A percentile compares a stretch with the other conserved stretches of the same genome.
phyloP scores from a whole-genome alignment of 2,888 invertebrate species.

The Ptilodon capucinus region DNA sequence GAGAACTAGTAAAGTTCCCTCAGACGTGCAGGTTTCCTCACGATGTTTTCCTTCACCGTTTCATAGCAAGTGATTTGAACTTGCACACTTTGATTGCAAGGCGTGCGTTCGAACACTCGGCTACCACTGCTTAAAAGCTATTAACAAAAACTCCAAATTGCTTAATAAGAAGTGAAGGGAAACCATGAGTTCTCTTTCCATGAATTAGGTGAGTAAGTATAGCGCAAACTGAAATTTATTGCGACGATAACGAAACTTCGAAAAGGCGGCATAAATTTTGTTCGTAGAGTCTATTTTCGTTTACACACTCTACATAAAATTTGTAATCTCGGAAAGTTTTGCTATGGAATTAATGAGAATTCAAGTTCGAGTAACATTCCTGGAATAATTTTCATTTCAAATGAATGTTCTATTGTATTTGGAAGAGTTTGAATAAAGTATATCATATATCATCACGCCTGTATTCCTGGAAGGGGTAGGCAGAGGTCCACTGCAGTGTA shows the following conservation, averaged over 20 bases:
- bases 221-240: slow-evolving; percentile 69
- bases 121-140: too few species aligned
- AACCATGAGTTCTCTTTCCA: slow-evolving; percentile 14
- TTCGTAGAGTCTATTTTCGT: slow-evolving; percentile 45
- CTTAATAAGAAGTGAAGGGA: slow-evolving; percentile 10
- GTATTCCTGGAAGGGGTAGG: too few species aligned
- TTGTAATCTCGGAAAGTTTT: slow-evolving; percentile 22
- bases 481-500: too few species aligned
- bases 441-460: too few species aligned
- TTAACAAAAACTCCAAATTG: slow-evolving; percentile 45
- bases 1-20: too few species aligned
- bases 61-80: too few species aligned
- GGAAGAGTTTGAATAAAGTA: too few species aligned
- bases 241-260: slow-evolving; percentile 68
- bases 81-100: too few species aligned
- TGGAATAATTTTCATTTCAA: slow-evolving; percentile 7
- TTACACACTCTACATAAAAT: slow-evolving; percentile 26
- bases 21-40: too few species aligned
- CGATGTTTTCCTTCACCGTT: too few species aligned
- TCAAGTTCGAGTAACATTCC: slow-evolving; percentile 14
- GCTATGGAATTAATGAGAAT: slow-evolving; percentile 31
- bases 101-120: too few species aligned
- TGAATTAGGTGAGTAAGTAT: slow-evolving; percentile 26
- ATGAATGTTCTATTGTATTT: neutral
- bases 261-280: slow-evolving; percentile 69